Evolutionary conservation across 2,888 invertebrate genomes (phyloP).

Genomic region (Ctena decussata): DNA sequence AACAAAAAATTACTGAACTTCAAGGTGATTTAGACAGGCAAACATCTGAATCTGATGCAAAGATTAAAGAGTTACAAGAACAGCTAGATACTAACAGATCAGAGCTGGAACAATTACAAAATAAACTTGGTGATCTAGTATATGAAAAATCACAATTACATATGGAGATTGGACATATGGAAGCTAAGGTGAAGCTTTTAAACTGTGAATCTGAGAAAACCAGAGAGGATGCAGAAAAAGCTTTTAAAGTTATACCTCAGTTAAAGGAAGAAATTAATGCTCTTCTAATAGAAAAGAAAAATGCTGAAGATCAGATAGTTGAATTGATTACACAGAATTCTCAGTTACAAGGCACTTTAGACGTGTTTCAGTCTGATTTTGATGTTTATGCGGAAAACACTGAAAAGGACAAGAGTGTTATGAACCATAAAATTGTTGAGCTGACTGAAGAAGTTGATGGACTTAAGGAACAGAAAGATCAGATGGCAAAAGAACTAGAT

Average conservation of each 20-base stretch:
- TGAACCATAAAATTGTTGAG: conserved; percentile 49
- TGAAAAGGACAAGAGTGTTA: conserved; percentile 25
- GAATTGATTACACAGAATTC: conserved; percentile 46
- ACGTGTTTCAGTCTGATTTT: conserved; percentile 58
- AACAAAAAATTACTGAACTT: conserved; percentile 35
- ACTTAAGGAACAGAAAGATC: conserved; percentile 61
- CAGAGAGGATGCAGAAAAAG: conserved; percentile 45
- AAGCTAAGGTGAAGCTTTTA: conserved; percentile 57
- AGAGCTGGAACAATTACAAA: conserved; percentile 56
- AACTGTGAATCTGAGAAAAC: conserved; percentile 52
- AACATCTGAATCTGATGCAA: conserved; percentile 42
- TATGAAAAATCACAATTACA: conserved; percentile 69
- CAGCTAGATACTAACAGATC: conserved; percentile 51
- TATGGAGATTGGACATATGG: conserved; percentile 68
- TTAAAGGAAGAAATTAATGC: conserved; percentile 43
- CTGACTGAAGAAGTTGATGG: conserved; percentile 56
- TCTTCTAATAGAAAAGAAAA: conserved; percentile 39
- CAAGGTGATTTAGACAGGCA: conserved; percentile 34
- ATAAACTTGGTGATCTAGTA: conserved; percentile 64
- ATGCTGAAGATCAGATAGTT: conserved; percentile 47
- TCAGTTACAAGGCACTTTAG: conserved; percentile 48
- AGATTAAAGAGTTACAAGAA: conserved; percentile 43
- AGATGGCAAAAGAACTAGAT: conserved; percentile 56
- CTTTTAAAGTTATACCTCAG: conserved; percentile 42
- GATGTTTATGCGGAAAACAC: conserved; percentile 40